Evolutionary conservation across 2,113 vertebrate genomes (phyloP).

Genomic region (Notechis scutatus): DNA sequence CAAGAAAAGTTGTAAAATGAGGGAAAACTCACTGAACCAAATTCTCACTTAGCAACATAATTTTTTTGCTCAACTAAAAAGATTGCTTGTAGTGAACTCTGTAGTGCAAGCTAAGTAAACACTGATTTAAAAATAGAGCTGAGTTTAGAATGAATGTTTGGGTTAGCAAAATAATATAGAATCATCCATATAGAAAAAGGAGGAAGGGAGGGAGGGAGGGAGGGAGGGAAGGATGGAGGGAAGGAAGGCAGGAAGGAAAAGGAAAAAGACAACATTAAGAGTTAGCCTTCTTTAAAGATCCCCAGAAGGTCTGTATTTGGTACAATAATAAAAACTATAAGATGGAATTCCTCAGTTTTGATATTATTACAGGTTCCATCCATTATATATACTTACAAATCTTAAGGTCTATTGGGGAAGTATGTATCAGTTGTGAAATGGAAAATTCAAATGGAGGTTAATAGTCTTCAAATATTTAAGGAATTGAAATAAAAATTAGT

Average conservation of each 20-base stretch:
- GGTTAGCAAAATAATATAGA: neutral
- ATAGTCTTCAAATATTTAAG: neutral
- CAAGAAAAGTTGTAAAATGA: neutral
- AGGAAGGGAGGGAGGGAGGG: neutral
- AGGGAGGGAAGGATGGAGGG: neutral
- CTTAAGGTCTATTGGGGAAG: neutral
- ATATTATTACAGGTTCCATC: neutral
- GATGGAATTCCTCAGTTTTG: neutral
- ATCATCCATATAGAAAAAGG: constrained; percentile 41
- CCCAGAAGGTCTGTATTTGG: neutral
- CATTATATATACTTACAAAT: neutral
- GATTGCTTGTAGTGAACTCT: neutral
- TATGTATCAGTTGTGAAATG: neutral
- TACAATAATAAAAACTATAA: neutral
- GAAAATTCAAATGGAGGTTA: neutral
- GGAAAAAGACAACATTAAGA: neutral
- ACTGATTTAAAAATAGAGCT: neutral
- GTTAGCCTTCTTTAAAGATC: neutral
- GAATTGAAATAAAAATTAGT: neutral
- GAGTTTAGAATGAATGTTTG: neutral
- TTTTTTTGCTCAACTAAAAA: neutral
- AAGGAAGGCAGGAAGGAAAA: neutral
- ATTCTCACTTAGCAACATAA: neutral
- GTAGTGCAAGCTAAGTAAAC: neutral
- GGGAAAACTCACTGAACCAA: neutral